phyloP scores from a whole-genome alignment of 2,888 invertebrate species.

The Sinopyrophorus schimmeli region DNA sequence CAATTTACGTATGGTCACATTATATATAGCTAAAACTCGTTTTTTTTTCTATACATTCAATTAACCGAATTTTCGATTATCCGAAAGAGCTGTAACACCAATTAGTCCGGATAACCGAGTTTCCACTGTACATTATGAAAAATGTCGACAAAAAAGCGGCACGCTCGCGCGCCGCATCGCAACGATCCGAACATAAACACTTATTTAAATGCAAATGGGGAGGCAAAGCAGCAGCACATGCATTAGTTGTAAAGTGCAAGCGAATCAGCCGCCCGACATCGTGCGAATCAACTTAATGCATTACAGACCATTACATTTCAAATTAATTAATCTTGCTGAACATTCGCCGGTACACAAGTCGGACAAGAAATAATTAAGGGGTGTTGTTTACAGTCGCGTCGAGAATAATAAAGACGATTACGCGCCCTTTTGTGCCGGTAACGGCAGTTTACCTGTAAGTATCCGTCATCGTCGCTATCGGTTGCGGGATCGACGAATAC shows the following conservation, averaged over 20 bases:
- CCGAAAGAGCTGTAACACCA: too few species aligned
- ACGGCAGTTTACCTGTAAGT: slow-evolving; percentile 70
- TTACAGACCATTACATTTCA: slow-evolving; percentile 59
- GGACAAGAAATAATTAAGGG: slow-evolving; percentile 26
- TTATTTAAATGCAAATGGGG: slow-evolving; percentile 41
- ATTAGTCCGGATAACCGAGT: too few species aligned
- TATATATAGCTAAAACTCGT: too few species aligned
- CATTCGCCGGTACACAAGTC: slow-evolving; percentile 25
- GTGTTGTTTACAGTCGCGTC: slow-evolving; percentile 21
- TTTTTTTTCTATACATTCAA: too few species aligned
- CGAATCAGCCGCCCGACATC: slow-evolving; percentile 37
- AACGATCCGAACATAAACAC: slow-evolving; percentile 35
- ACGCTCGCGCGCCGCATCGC: slow-evolving; percentile 26
- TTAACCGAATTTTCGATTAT: too few species aligned
- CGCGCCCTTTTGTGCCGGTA: neutral
- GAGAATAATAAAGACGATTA: slow-evolving; percentile 8
- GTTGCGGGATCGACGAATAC: slow-evolving; percentile 94
- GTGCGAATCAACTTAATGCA: slow-evolving; percentile 43
- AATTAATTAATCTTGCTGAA: slow-evolving; percentile 57
- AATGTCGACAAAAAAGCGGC: too few species aligned
- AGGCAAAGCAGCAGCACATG: slow-evolving; percentile 36
- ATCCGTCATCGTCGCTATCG: slow-evolving; percentile 90
- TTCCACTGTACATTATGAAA: too few species aligned
- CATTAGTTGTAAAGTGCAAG: slow-evolving; percentile 41
- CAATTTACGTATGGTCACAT: too few species aligned